Conservation (phyloP, 2,113 vertebrate species). For the Stictonetta naevosa region DNA sequence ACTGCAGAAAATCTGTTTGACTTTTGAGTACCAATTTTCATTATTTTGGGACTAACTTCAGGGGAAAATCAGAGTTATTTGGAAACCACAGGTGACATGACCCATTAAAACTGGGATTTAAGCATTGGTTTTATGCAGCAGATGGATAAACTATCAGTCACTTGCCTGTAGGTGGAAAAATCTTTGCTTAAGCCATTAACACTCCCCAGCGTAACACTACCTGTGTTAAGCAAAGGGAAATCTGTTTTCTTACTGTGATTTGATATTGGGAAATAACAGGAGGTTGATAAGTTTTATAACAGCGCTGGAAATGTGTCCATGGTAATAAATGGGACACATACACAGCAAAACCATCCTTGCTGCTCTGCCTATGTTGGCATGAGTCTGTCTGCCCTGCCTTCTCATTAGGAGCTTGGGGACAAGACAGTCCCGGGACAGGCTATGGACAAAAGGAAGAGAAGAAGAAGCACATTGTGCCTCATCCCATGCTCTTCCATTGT, state of each 20-base stretch:
- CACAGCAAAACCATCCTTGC: background rate
- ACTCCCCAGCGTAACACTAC: slow-evolving; percentile 74
- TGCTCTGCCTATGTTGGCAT: background rate
- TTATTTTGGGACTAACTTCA: slow-evolving; percentile 33
- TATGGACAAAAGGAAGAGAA: background rate
- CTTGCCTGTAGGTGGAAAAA: slow-evolving; percentile 76
- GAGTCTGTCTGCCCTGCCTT: background rate
- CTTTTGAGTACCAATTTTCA: slow-evolving; percentile 33
- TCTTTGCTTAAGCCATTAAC: slow-evolving; percentile 81
- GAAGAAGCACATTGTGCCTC: background rate
- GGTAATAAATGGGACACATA: slow-evolving; percentile 43
- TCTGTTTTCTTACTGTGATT: slow-evolving; percentile 77
- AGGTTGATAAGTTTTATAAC: slow-evolving; percentile 78
- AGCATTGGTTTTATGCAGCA: slow-evolving; percentile 72
- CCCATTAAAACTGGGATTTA: slow-evolving; percentile 64
- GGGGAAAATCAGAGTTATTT: slow-evolving; percentile 37
- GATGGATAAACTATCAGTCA: slow-evolving; percentile 82
- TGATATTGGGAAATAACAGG: slow-evolving; percentile 76
- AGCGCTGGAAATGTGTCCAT: slow-evolving; percentile 56
- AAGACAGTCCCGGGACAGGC: background rate
- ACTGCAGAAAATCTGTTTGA: background rate
- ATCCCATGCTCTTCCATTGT: background rate
- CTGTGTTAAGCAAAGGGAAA: slow-evolving; percentile 72
- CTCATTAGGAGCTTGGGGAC: background rate
- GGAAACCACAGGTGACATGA: slow-evolving; percentile 71